These are phyloP conservation scores for Branchipolynoe longqiensis DNA, from an alignment of 2,888 invertebrate genomes.

Conservation along the genomic window DNA sequence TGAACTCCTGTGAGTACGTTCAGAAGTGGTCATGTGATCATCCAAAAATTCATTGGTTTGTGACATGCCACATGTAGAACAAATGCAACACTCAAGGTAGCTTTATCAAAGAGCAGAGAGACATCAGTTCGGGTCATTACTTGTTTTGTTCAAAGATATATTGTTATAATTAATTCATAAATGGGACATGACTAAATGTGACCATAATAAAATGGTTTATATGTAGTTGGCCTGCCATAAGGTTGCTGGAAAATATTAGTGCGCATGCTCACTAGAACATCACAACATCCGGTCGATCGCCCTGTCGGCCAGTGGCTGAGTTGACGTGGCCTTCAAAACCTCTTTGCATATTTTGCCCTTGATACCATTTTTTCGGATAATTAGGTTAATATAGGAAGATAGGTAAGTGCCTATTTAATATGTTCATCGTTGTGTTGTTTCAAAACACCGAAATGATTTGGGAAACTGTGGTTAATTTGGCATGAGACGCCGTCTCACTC, in stretches of 20 bases:
- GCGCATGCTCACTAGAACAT: conserved; percentile 37
- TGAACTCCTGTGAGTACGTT: no score
- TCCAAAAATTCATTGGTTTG: no score
- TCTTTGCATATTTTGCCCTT: conserved; percentile 57
- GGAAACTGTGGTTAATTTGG: neutral
- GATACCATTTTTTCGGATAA: conserved; percentile 29
- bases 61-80: no score
- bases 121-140: no score
- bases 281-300: conserved; percentile 47
- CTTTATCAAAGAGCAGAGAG: no score
- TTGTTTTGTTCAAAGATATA: no score
- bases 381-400: conserved; percentile 15
- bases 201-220: no score
- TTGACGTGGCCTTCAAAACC: conserved; percentile 54
- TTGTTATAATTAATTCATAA: no score
- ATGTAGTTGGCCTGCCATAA: conserved; percentile 19
- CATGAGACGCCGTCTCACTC: neutral
- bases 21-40: no score
- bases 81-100: no score
- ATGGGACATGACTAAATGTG: no score
- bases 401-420: conserved; percentile 21
- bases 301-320: conserved; percentile 28
- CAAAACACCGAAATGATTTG: neutral
- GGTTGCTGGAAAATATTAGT: neutral
- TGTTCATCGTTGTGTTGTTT: neutral